These are phyloP conservation scores for Catocala nupta DNA, from an alignment of 2,888 invertebrate genomes.

Conservation along the genomic window DNA sequence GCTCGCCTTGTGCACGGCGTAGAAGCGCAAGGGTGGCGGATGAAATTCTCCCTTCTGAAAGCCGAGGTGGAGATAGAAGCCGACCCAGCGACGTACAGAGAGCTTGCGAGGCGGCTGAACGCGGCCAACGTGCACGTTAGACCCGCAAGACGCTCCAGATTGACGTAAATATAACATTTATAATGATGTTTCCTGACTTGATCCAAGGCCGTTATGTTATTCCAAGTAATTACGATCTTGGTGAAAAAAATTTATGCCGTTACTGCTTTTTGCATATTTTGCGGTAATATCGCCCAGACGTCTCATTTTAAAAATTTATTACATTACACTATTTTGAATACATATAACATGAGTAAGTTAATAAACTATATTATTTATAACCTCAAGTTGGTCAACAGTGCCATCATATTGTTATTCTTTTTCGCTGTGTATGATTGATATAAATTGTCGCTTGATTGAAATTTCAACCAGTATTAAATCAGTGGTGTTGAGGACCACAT, in stretches of 20 bases:
- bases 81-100: conserved; percentile 74
- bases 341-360: background rate
- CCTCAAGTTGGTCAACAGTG: background rate
- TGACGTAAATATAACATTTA: conserved; percentile 73
- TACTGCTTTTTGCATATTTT: too few relatives aligned
- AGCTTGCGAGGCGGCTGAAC: conserved; percentile 72
- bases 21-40: conserved; percentile 79
- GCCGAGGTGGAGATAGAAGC: conserved; percentile 83
- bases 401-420: background rate
- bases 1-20: conserved; percentile 80
- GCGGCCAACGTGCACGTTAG: conserved; percentile 78
- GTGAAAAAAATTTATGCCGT: too few relatives aligned
- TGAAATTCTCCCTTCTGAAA: conserved; percentile 78
- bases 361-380: background rate
- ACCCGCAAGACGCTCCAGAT: conserved; percentile 67
- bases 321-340: too few relatives aligned
- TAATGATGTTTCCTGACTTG: conserved; percentile 36
- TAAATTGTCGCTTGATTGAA: conserved; percentile 13
- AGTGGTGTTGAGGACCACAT: background rate
- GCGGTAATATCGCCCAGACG: too few relatives aligned
- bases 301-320: too few relatives aligned
- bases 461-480: background rate
- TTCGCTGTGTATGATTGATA: conserved; percentile 11
- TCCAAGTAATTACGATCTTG: background rate
- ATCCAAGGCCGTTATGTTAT: background rate